Evolutionary conservation across 2,888 invertebrate genomes (phyloP).

Genomic region (Apotomis turbidana): DNA sequence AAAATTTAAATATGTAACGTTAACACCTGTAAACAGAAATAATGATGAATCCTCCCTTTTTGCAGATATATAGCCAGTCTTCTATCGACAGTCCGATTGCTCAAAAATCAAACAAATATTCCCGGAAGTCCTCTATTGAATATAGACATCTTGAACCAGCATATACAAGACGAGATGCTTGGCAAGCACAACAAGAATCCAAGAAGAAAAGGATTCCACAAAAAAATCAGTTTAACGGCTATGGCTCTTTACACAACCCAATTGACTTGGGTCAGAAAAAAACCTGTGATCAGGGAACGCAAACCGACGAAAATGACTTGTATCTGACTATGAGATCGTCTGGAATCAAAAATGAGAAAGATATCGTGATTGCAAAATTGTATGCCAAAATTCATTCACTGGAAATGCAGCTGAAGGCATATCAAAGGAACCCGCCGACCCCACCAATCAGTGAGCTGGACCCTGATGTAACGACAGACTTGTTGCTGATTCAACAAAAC

Average conservation of each 20-base stretch:
- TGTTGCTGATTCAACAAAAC: neutral
- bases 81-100: neutral
- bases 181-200: neutral
- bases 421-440: neutral
- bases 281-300: constrained; percentile 1
- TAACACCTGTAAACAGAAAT: too few relatives aligned
- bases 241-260: neutral
- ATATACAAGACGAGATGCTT: neutral
- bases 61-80: constrained; percentile 3
- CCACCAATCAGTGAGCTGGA: neutral
- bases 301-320: neutral
- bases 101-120: neutral
- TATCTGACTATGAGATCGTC: neutral
- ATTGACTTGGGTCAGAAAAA: neutral
- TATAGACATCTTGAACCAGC: neutral
- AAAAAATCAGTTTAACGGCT: neutral
- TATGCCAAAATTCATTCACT: neutral
- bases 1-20: too few relatives aligned
- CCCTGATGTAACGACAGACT: constrained; percentile 4
- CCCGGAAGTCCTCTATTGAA: neutral
- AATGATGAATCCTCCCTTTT: neutral
- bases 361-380: neutral
- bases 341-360: neutral
- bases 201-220: neutral
- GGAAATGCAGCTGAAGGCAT: neutral